Evolutionary conservation across 1,140 invertebrate species (phyloP), one percentile per base, ranked within the genome.

Genomic region (Cepaea nemoralis): DNA sequence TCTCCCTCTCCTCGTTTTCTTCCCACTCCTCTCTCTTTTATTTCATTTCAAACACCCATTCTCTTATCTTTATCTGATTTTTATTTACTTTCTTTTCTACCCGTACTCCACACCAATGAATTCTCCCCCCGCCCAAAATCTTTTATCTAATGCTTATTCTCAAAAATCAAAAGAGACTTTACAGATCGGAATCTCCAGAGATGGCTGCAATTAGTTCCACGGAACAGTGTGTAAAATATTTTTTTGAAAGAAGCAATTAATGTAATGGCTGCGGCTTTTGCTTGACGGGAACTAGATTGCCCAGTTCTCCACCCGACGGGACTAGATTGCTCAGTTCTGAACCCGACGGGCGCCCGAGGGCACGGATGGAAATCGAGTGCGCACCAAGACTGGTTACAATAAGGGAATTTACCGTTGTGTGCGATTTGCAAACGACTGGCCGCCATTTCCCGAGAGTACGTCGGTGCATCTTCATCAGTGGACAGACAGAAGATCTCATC

Each of bases 211-310:
- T 63, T 27, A 63, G n/a, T 63, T 31, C n/a, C 5, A 27, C 19
- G 40, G 10, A 40, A 39, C 2, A 39, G 5, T 42, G n/a, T 42
- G 24, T 70, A 70, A 70, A 40, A 70, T 70, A 39, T 70, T 70
- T 70, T 70, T 70, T 70, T 70, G 69, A 70, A 70, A 70, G 69
- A 70, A 70, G 27, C 69, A 70, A 70, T 70, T 70, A 39, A 70
- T 70, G 37, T 70, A 70, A 70, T 70, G 19, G 69, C 69, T 22
- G 8, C 5, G 22, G 35, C 19, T 42, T n/a, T 33, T 55, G 59
- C 27, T 27, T 1, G 10, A 16, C 27, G 6, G 59, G n/a, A 5
- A 6, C 27, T 63, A 63, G n/a, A 63, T 70, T 70, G 35, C 69
- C 35, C 69, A 69, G 31, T 22, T 67, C 22, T 24, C 31, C 8